phyloP scores from a whole-genome alignment of 2,113 vertebrate genomes.

The Glaucomys volans region DNA sequence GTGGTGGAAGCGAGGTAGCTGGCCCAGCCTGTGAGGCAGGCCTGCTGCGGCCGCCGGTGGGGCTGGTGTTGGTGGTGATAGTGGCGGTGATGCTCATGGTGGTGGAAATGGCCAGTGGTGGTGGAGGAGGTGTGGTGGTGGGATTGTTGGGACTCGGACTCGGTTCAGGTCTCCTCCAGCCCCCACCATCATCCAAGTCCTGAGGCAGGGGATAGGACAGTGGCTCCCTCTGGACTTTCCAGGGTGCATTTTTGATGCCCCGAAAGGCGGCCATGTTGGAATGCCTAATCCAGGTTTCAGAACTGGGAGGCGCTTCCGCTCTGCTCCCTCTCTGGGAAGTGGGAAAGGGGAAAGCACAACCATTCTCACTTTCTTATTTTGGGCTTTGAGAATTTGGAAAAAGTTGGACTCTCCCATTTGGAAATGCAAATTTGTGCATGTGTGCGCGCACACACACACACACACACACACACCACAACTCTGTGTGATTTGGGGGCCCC shows the following conservation, averaged over 20 bases:
- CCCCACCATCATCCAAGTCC: background rate
- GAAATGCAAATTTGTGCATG: background rate
- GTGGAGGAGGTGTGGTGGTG: background rate
- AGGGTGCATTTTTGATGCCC: background rate
- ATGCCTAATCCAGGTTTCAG: too few species aligned
- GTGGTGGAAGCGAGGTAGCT: background rate
- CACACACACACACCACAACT: background rate
- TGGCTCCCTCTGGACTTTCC: background rate
- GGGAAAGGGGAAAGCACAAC: too few species aligned
- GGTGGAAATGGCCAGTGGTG: background rate
- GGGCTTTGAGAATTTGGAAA: background rate
- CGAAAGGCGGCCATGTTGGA: background rate
- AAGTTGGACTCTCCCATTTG: background rate
- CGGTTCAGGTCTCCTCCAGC: background rate
- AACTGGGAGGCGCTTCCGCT: too few species aligned
- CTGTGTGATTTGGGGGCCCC: background rate
- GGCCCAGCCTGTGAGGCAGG: background rate
- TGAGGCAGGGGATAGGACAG: background rate
- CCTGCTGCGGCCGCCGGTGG: background rate
- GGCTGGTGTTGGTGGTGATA: background rate
- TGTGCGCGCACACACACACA: background rate
- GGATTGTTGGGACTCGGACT: background rate
- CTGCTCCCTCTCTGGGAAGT: too few species aligned
- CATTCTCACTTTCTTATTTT: background rate
- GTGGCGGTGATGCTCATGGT: fast-evolving